Evolutionary conservation across 2,888 invertebrate genomes (phyloP).

Genomic region (Cremastinae sp.): DNA sequence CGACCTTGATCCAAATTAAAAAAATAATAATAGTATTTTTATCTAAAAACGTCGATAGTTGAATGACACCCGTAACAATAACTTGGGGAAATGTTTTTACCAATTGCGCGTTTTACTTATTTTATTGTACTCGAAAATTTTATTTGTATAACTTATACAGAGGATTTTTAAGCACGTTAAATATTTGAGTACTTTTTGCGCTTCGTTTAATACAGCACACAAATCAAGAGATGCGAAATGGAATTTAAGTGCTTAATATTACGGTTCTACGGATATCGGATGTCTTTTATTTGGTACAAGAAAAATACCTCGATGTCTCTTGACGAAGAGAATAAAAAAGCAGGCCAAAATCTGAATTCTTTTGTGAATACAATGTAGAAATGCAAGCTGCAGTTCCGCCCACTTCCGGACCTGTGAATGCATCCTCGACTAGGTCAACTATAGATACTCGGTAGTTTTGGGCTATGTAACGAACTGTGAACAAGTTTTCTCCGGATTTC

Average conservation of each 20-base stretch:
- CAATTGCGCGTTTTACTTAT: too few species aligned
- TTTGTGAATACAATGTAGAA: constrained; percentile 74
- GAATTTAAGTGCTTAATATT: constrained; percentile 72
- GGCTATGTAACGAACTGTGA: constrained; percentile 74
- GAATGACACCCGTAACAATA: too few species aligned
- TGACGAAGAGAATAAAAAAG: constrained; percentile 57
- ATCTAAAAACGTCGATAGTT: too few species aligned
- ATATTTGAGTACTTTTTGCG: too few species aligned
- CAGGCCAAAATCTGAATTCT: constrained; percentile 67
- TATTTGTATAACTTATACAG: too few species aligned
- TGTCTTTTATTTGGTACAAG: constrained; percentile 77
- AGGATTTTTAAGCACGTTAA: too few species aligned
- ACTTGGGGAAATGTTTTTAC: too few species aligned
- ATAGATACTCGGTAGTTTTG: constrained; percentile 75
- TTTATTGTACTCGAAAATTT: too few species aligned
- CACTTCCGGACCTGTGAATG: constrained; percentile 79
- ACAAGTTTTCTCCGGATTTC: constrained; percentile 74
- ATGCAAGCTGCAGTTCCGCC: constrained; percentile 79
- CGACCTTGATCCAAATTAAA: too few species aligned
- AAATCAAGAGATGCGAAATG: not conserved
- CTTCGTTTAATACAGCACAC: too few species aligned
- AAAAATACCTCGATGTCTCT: constrained; percentile 63
- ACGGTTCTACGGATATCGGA: constrained; percentile 79
- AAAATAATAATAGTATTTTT: too few species aligned
- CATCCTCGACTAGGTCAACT: constrained; percentile 78